Conservation (phyloP, 1,140 invertebrate species). For the Zaprionus camerounensis region DNA sequence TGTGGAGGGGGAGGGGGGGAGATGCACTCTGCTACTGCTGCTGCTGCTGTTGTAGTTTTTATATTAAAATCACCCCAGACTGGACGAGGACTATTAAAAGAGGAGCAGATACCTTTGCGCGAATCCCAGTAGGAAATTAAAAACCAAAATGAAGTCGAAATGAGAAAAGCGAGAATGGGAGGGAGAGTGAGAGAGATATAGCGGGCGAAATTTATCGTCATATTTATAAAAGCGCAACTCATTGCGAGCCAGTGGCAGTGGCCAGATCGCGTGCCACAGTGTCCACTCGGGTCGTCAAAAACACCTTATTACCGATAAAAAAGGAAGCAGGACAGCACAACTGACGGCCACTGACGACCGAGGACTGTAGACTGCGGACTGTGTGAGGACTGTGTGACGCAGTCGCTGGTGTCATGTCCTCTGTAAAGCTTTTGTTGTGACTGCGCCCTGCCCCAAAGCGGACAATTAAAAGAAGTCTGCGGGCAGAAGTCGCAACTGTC, state of each 20-base stretch:
- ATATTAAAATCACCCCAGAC: conserved; percentile 77
- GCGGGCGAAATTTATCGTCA: conserved; percentile 64
- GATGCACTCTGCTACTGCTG: conserved; percentile 41
- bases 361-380: conserved; percentile 11
- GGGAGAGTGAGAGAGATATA: conserved; percentile 20
- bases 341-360: conserved; percentile 31
- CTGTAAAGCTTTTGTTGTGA: conserved; percentile 45
- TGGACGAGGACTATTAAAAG: conserved; percentile 72
- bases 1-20: not conserved
- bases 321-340: conserved; percentile 2
- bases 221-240: conserved; percentile 71
- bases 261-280: conserved; percentile 13
- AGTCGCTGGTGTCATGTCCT: conserved; percentile 60
- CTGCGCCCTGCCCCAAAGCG: conserved; percentile 26
- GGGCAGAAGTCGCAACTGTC: conserved; percentile 63
- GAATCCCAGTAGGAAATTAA: conserved; percentile 82
- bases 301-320: conserved; percentile 54
- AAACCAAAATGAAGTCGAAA: conserved; percentile 78
- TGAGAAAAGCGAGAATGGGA: conserved; percentile 18
- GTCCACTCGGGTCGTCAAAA: conserved; percentile 53
- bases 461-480: conserved; percentile 74
- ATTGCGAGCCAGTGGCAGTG: conserved; percentile 27
- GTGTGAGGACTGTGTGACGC: conserved; percentile 39
- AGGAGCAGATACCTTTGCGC: conserved; percentile 66
- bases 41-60: conserved; percentile 68